Base-by-base conservation (phyloP, 1,140 invertebrate species). In the Drosophila setifemur region DNA sequence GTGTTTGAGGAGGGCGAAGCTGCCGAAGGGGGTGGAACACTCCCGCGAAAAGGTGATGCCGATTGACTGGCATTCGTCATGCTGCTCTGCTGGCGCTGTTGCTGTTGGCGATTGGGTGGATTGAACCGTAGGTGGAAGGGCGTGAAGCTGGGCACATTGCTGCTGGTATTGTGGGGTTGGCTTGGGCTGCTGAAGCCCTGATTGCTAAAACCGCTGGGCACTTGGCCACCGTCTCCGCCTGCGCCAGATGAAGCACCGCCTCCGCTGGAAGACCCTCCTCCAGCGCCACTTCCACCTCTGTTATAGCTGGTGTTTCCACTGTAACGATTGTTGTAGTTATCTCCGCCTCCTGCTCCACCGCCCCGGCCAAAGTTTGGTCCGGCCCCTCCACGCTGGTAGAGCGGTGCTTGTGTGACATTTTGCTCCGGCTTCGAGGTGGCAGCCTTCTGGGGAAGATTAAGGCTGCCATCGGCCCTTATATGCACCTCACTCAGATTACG, bases 341-440 rank as follows among this genome's bases (percentile, higher is more conserved):
- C 91, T 2, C 91, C 89, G 0, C 70, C 90, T 0, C 73, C 61
- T 0, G 76, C 53, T 4, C 90, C 89, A 12, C 92, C 74, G 4
- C 78, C 82, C 7, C 53, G 54, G 19, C 50, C 23, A n/a, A 92
- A 83, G 93, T 90, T 68, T 1, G 68, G 75, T 14, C 91, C 91
- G 12, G 92, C 89, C 11, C 88, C 88, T 35, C 88, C 90, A 8
- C 91, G 92, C 2, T 92, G 92, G 77, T 95, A 95, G 75, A 94
- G 92, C 0, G 94, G 94, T 0, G 91, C 92, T 58, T 94, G 92
- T 2, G 89, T 91, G 18, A 91, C 90, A 26, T 90, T 50, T 37
- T 71, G 29, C 68, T 8, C 76, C 64, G 18, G 90, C 76, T 50
- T 54, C 0, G 58, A 18, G 5, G 39, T 3, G 9, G 45, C 43